These are phyloP conservation scores for Heliconius himera DNA, from an alignment of 1,140 invertebrate genomes.

Conservation along the genomic window DNA sequence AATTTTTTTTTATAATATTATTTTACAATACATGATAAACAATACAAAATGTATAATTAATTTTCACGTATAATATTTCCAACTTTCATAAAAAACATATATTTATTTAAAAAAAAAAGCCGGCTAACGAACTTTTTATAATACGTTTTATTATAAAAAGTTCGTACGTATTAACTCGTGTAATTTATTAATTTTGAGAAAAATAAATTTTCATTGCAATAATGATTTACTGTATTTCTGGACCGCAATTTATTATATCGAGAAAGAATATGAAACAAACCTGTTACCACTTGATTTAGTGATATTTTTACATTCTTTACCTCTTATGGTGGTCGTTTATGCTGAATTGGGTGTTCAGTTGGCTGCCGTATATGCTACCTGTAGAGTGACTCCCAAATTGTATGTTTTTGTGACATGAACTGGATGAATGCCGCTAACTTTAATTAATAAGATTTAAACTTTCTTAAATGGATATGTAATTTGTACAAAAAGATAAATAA, in stretches of 20 bases:
- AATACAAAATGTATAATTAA: too few relatives aligned
- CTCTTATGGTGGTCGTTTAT: slow-evolving; percentile 27
- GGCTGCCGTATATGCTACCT: slow-evolving; percentile 27
- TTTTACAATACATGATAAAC: too few relatives aligned
- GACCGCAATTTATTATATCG: not conserved
- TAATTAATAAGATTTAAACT: slow-evolving; percentile 29
- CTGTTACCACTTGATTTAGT: slow-evolving; percentile 18
- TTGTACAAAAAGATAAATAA: too few relatives aligned
- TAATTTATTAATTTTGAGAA: not conserved
- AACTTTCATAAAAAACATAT: not conserved
- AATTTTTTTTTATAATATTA: too few relatives aligned
- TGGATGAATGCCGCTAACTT: slow-evolving; percentile 23
- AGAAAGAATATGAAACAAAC: not conserved
- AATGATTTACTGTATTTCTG: not conserved
- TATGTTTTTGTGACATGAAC: slow-evolving; percentile 27
- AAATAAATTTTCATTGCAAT: not conserved
- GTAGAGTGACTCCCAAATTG: slow-evolving; percentile 28
- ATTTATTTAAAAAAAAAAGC: not conserved
- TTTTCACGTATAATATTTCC: too few relatives aligned
- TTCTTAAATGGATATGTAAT: not conserved
- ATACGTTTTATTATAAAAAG: too few relatives aligned
- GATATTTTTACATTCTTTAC: slow-evolving; percentile 32
- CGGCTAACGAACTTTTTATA: not conserved
- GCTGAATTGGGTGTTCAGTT: slow-evolving; percentile 30
- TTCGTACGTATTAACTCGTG: too few relatives aligned